phyloP scores from a whole-genome alignment of 92 coral and sea anemone species.

The Isaurus tuberculatus region DNA sequence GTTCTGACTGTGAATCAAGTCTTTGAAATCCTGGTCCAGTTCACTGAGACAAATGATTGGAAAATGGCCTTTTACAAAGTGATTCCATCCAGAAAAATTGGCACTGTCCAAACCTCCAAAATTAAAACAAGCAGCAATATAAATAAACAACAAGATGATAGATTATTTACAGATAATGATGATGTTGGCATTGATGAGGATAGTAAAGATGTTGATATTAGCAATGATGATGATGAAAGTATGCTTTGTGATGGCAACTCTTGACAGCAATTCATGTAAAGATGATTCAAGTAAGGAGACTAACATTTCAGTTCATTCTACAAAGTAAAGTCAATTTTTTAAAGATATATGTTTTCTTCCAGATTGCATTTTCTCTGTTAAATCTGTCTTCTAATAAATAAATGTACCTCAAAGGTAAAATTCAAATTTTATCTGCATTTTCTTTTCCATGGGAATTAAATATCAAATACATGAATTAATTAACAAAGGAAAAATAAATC shows the following conservation, averaged over 20 bases:
- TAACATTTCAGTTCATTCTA: no score
- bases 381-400: no score
- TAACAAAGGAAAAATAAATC: no score
- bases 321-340: no score
- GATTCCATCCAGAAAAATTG: conserved; percentile 82
- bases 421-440: no score
- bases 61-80: conserved; percentile 78
- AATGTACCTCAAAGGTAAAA: no score
- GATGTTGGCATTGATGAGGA: neutral
- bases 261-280: neutral
- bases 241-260: neutral
- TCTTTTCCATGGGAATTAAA: no score
- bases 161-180: neutral
- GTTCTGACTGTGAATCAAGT: conserved; percentile 95
- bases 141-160: neutral
- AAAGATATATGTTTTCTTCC: no score
- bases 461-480: no score
- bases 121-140: neutral
- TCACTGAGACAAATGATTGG: conserved; percentile 90
- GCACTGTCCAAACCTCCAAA: neutral
- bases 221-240: neutral
- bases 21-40: conserved; percentile 86
- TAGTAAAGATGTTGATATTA: neutral
- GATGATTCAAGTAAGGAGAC: neutral
- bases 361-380: no score